Evolutionary conservation across 2,113 vertebrate genomes (phyloP).

Genomic region (Hiodon tergisus): DNA sequence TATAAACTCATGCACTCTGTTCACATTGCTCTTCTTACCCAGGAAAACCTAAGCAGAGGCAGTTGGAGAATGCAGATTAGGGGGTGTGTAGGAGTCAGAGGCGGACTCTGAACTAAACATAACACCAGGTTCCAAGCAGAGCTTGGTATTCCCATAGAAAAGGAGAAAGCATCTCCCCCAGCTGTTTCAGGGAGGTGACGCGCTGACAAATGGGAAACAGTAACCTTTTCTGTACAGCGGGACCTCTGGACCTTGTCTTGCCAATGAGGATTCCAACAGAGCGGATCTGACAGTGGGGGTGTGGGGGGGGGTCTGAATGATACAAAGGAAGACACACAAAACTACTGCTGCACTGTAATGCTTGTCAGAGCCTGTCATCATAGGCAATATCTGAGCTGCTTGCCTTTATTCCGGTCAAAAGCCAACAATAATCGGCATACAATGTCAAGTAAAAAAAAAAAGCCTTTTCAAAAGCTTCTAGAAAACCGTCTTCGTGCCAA

Average conservation of each 20-base stretch:
- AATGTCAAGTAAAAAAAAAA: too few relatives aligned
- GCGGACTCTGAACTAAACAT: background rate
- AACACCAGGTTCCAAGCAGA: slow-evolving; percentile 21
- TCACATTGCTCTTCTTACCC: too few relatives aligned
- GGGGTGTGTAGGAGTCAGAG: too few relatives aligned
- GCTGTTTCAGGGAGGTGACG: slow-evolving; percentile 34
- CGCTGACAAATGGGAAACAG: slow-evolving; percentile 20
- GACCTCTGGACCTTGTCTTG: slow-evolving; percentile 9
- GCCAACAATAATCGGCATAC: too few relatives aligned
- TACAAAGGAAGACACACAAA: too few relatives aligned
- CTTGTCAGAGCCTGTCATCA: too few relatives aligned
- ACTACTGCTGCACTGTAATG: too few relatives aligned
- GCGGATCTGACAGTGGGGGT: slow-evolving; percentile 5
- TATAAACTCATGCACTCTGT: too few relatives aligned
- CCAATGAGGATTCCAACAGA: slow-evolving; percentile 10
- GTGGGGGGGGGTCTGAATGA: background rate
- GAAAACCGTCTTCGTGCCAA: background rate
- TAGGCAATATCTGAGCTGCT: too few relatives aligned
- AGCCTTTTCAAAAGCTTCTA: background rate
- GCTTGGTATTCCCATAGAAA: slow-evolving; percentile 18
- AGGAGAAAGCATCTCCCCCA: slow-evolving; percentile 12
- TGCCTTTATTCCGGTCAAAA: too few relatives aligned
- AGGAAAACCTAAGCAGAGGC: too few relatives aligned
- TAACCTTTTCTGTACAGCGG: slow-evolving; percentile 38
- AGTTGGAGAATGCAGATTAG: too few relatives aligned